Evolutionary conservation across 2,888 invertebrate genomes (phyloP), one percentile per base, ranked within the genome.

Genomic region (Caenorhabditis doughertyi): DNA sequence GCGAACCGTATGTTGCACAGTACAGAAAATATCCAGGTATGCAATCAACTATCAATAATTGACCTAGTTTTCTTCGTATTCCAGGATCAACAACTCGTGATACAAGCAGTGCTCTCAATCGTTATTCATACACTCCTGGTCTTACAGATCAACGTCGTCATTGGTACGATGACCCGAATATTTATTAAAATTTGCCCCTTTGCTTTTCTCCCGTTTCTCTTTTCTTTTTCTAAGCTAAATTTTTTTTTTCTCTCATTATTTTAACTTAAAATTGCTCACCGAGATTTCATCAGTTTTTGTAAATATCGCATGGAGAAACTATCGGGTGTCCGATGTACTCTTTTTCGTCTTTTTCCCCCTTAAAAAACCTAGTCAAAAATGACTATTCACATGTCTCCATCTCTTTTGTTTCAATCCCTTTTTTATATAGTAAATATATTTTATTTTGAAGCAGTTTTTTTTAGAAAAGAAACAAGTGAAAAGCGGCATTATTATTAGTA

Each of bases 131-230:
- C 77, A 86, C 87, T 18, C 82, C 84, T n/a, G 84, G 87, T 29
- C 81, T 87, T 7, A 85, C 81, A 60, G 85, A 84, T 65, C 85
- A 83, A 73, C 80, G 85, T 23, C 85, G 85, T 70, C 84, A 85
- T 70, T 88, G 88, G 87, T 88, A 86, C 81, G 87, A 88, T 68
- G 87, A 87, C 62, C 84, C 87, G 67, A 81, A 81, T 81, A 81
- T 81, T 77, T 81, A 81, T 81, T 81, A 76, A 60, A 53, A 23
- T 56, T 62, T 62, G 60, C 62, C 72, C n/a, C n/a, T n/a, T n/a
- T n/a, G n/a, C n/a, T 39, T 47, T 8, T 47, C 39, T 39, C 39
- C 39, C 39, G 16, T 27, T 29, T 49, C 32, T 55, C 51, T 27
- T 64, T 55, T 44, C 25, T 29, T 32, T 16, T 32, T 25, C 44